Evolutionary conservation across 1,140 invertebrate species (phyloP).

Genomic region (Drosophila jambulina): DNA sequence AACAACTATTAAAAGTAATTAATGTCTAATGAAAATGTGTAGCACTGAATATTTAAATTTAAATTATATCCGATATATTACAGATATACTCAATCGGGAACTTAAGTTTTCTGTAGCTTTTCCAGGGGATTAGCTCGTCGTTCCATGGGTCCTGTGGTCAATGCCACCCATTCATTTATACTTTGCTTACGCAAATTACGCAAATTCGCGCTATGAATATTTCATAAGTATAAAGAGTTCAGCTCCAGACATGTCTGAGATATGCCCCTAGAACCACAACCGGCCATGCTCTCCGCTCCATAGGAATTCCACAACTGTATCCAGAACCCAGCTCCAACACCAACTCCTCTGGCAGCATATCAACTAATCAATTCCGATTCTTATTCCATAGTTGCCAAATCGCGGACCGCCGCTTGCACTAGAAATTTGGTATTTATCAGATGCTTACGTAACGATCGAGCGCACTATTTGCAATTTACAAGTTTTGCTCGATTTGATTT

Average conservation of each 20-base stretch:
- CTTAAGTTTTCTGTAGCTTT: neutral
- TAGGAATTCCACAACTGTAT: neutral
- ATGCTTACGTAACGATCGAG: conserved; percentile 66
- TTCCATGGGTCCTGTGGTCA: neutral
- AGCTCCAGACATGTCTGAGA: conserved; percentile 9
- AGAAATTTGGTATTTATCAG: conserved; percentile 69
- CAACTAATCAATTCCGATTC: conserved; percentile 48
- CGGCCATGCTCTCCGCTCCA: neutral
- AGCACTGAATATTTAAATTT: neutral
- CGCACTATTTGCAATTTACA: conserved; percentile 43
- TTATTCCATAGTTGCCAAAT: conserved; percentile 50
- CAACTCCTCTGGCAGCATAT: conserved; percentile 35
- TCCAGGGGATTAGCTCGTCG: neutral
- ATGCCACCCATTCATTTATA: neutral
- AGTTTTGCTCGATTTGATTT: conserved; percentile 52
- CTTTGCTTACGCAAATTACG: conserved; percentile 34
- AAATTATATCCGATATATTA: neutral
- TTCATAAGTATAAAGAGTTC: conserved; percentile 46
- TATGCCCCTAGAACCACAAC: neutral
- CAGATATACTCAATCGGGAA: neutral
- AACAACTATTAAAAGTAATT: neutral
- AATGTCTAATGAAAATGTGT: neutral
- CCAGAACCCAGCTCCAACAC: neutral
- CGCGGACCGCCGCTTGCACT: conserved; percentile 15
- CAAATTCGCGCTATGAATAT: conserved; percentile 54